Evolutionary conservation across 2,113 vertebrate species (phyloP).

Genomic region (Pholis gunnellus): DNA sequence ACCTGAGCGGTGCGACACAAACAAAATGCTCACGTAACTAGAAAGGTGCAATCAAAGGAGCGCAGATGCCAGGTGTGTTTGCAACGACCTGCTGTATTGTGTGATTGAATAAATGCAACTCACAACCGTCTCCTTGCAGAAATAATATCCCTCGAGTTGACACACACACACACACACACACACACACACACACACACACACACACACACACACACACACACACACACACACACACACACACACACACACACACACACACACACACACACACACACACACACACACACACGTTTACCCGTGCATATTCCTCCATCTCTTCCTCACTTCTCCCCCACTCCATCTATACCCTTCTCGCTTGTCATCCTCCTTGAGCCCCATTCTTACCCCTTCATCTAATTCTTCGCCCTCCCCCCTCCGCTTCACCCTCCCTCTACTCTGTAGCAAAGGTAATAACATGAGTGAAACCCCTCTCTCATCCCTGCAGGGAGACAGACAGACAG

Average conservation of each 20-base stretch:
- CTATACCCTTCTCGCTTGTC: neutral
- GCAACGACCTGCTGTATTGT: neutral
- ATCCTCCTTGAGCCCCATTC: neutral
- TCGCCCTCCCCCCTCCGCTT: neutral
- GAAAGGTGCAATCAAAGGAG: neutral
- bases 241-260: neutral
- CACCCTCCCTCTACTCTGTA: neutral
- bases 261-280: neutral
- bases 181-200: neutral
- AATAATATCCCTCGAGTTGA: neutral
- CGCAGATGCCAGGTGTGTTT: neutral
- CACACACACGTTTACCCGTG: neutral
- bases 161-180: neutral
- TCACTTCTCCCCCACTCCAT: neutral
- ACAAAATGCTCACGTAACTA: neutral
- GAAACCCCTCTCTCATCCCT: conserved; percentile 17
- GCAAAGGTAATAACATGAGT: conserved; percentile 35
- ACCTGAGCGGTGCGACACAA: neutral
- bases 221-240: neutral
- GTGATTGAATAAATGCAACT: neutral
- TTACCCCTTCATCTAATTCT: conserved; percentile 19
- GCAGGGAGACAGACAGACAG: neutral
- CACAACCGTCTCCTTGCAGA: neutral
- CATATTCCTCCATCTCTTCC: too few relatives aligned
- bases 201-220: neutral